phyloP scores from a whole-genome alignment of 2,888 invertebrate genomes.

The Crematogaster levior region DNA sequence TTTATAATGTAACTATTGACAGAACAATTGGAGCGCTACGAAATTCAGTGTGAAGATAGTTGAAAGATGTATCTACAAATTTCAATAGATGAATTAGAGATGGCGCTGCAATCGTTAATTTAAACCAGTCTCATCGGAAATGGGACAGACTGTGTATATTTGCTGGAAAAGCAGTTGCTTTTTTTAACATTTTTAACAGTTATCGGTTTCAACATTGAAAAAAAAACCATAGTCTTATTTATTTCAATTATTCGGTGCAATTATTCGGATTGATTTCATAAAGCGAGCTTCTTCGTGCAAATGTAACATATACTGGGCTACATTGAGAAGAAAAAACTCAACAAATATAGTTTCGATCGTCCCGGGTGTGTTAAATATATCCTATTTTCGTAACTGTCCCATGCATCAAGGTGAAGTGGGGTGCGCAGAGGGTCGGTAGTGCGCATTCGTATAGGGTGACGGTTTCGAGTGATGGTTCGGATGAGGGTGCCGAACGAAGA shows the following conservation, averaged over 20 bases:
- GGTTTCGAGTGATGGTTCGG: conserved; percentile 71
- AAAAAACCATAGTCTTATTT: neutral
- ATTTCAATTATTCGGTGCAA: neutral
- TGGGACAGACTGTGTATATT: too few relatives aligned
- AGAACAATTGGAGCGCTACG: too few relatives aligned
- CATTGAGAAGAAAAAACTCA: neutral
- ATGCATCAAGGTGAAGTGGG: too few relatives aligned
- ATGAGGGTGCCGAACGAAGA: conserved; percentile 54
- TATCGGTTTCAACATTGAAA: neutral
- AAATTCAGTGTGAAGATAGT: too few relatives aligned
- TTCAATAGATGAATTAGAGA: too few relatives aligned
- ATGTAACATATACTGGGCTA: neutral
- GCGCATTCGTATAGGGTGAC: conserved; percentile 61
- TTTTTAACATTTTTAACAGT: neutral
- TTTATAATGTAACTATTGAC: too few relatives aligned
- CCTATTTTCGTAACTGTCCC: too few relatives aligned
- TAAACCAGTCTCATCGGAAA: too few relatives aligned
- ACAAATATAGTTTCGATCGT: neutral
- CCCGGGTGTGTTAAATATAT: neutral
- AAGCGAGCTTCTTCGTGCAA: neutral
- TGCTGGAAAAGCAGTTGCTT: neutral
- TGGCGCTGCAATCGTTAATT: too few relatives aligned
- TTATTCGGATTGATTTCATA: neutral
- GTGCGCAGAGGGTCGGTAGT: neutral
- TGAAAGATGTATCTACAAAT: too few relatives aligned